Evolutionary conservation across 2,113 vertebrate species (phyloP).

Genomic region (Guaruba guarouba): DNA sequence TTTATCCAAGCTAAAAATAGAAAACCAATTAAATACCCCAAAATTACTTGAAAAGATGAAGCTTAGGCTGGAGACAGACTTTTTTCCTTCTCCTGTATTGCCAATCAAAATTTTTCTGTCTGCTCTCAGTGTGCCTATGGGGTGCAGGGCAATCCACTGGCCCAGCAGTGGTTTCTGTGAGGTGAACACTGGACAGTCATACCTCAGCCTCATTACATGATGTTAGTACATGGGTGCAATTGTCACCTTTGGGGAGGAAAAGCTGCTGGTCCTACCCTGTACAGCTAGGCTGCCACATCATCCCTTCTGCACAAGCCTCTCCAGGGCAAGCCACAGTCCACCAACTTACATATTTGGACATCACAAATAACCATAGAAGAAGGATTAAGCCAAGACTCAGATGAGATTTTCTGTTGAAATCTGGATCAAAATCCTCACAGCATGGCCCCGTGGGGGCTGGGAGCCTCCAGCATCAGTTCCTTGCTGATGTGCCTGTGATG

Average conservation of each 20-base stretch:
- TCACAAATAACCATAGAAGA: background rate
- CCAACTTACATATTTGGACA: background rate
- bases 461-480: background rate
- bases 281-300: background rate
- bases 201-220: background rate
- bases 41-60: background rate
- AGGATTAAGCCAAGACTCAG: background rate
- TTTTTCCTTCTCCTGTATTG: background rate
- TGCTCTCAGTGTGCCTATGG: background rate
- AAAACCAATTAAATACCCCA: background rate
- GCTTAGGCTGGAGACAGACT: background rate
- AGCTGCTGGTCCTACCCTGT: background rate
- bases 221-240: accelerated
- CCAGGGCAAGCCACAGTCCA: background rate
- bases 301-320: background rate
- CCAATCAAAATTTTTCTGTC: background rate
- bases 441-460: accelerated
- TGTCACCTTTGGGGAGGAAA: background rate
- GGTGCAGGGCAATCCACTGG: background rate
- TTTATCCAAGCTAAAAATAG: background rate
- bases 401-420: background rate
- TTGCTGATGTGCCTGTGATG: background rate
- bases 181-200: no score
- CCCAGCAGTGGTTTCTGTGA: background rate
- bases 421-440: background rate